Base-by-base conservation (phyloP, 2,888 invertebrate species). In the Nymphalis c-album region DNA sequence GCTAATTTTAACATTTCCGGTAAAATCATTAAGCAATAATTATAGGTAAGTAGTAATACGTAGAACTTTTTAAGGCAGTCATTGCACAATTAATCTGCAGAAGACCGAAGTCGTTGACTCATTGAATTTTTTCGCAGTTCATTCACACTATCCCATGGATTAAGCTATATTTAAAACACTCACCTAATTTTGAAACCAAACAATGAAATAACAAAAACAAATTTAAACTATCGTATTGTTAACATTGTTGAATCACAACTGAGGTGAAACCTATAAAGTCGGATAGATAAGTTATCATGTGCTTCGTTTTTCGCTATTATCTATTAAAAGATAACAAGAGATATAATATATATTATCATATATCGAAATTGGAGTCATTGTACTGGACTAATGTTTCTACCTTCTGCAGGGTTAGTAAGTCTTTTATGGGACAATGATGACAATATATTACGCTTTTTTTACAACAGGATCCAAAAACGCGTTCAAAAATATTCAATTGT, bases 251-350 rank as follows among this genome's bases (percentile, higher is more conserved):
- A 71, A 73, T 73, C 75, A 76, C 75, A 76, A 83, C 76, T 76
- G 73, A 76, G 67, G 76, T 47, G 20, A 55, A 64, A 71, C 71
- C 74, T 72, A 67, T 70, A 72, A 72, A 80, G 74, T 71, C 68
- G 59, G 58, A 66, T 71, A 73, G 81, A 87, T 87, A 86, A 75
- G 80, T 73, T 88, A 88, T 87, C 86, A 75, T 78, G 69, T 71
- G 73, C 70, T 79, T 55, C 77, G 77, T 77, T 77, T 82, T 75
- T 81, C 78, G 72, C 75, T 83, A 85, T 81, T 83, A 80, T 76
- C 74, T 64, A 70, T 70, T 71, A 68, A 67, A 75, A 68, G 75
- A 77, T 75, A 76, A 73, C 68, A 73, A 59, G 45, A 63, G 45
- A 63, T 55, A 71, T 63, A 65, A 63, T 55, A 70, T 63, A 63